Base-by-base conservation (phyloP, 1,140 invertebrate species). In the Cecropterus lyciades region DNA sequence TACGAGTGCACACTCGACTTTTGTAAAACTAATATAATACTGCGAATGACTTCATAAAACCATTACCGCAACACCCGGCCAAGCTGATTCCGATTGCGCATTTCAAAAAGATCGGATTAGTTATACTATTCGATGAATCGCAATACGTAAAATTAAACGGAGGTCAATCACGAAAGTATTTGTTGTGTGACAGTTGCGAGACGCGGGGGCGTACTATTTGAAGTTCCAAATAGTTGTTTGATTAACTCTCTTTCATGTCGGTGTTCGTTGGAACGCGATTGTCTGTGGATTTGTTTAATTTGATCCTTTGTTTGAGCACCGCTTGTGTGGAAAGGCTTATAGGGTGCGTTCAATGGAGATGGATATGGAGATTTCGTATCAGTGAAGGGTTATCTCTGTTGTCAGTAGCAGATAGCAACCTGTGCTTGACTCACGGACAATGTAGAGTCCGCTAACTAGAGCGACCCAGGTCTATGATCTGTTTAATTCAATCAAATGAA, bases 241-340 rank as follows among this genome's bases (percentile, higher is more conserved):
- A 90, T 90, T 86, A 89, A 83, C 86, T 89, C 86, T 87, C 87
- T 89, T 89, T 90, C 84, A 88, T 90, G 85, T 89, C 77, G 68
- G 49, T 72, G 75, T 79, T 75, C 76, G 72, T 80, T 72, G 84
- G 84, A 85, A 84, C 81, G 77, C 83, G 80, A 84, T 87, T 86
- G 85, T 88, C 73, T 80, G 79, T 80, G 84, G 84, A 91, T 91
- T 91, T 91, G 85, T 89, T 91, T 88, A 88, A 89, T 88, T 91
- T 84, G 80, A 80, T 77, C 86, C 87, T 89, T 91, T 91, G 88
- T 89, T 89, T 89, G 88, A 87, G 65, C 59, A 45, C 52, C 82
- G 77, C 69, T 85, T 84, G 84, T 85, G 86, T 87, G 84, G 77
- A 86, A 88, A 85, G 82, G 87, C 80, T 83, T 80, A 84, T 76